Percentiles rank a stretch among this genome's conserved stretches.
These are phyloP conservation scores for Henicopernis longicauda DNA, from an alignment of 2,113 vertebrate genomes.

Conservation along the genomic window DNA sequence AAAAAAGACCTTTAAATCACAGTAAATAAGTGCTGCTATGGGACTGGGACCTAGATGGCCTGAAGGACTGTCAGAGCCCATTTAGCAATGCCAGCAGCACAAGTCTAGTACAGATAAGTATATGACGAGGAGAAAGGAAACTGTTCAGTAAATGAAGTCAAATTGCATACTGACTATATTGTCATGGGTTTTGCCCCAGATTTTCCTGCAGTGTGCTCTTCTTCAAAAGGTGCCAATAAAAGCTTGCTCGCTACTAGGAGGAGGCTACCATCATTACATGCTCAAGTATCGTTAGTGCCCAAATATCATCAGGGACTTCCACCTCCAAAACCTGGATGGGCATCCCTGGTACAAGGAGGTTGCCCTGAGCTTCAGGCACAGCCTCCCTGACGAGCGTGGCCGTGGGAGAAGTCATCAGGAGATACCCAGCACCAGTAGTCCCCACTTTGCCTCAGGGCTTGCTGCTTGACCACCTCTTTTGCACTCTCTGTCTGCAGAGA, in stretches of 20 bases:
- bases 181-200: neutral
- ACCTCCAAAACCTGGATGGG: neutral
- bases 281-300: neutral
- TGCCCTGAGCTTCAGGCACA: neutral
- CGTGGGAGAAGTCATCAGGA: neutral
- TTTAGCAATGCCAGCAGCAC: neutral
- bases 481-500: neutral
- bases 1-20: neutral
- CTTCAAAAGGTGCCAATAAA: neutral
- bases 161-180: neutral
- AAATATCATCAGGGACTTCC: neutral
- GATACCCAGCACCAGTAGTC: neutral
- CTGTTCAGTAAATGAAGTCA: neutral
- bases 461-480: accelerated
- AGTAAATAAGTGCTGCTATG: neutral
- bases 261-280: neutral
- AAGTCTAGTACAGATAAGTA: neutral
- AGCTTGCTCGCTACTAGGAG: neutral
- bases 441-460: neutral
- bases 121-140: neutral
- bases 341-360: neutral
- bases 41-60: neutral
- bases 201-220: neutral
- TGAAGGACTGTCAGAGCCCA: neutral
- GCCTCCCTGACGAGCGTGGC: accelerated